These are phyloP conservation scores for Anticlea derivata DNA, from an alignment of 2,888 invertebrate species.

Conservation along the genomic window DNA sequence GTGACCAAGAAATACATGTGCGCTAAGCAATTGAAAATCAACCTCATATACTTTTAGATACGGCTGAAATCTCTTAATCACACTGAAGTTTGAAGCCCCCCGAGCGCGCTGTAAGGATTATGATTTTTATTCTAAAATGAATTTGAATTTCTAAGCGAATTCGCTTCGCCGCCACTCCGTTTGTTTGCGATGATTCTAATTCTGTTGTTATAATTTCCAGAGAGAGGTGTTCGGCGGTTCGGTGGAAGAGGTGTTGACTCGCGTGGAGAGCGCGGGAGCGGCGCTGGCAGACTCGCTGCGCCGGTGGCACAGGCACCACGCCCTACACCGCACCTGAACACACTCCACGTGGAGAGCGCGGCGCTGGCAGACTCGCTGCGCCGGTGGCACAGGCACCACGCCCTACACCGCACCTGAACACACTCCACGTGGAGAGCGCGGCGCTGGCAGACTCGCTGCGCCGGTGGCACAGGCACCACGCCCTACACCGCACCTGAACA, in stretches of 20 bases:
- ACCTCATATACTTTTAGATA: too few relatives aligned
- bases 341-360: constrained; percentile 52
- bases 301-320: constrained; percentile 44
- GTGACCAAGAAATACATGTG: too few relatives aligned
- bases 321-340: constrained; percentile 3
- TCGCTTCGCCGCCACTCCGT: too few relatives aligned
- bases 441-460: constrained; percentile 44
- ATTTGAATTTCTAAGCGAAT: too few relatives aligned
- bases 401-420: constrained; percentile 3
- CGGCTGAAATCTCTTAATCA: too few relatives aligned
- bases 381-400: constrained; percentile 44
- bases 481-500: constrained; percentile 3
- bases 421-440: constrained; percentile 52
- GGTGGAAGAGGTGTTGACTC: constrained; percentile 48
- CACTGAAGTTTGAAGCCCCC: too few relatives aligned
- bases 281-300: constrained; percentile 46
- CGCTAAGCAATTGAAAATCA: too few relatives aligned
- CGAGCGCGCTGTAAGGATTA: too few relatives aligned
- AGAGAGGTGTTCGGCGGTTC: constrained; percentile 38
- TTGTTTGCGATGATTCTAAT: too few relatives aligned
- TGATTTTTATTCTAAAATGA: too few relatives aligned
- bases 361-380: constrained; percentile 44
- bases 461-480: constrained; percentile 44
- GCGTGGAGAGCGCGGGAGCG: constrained; percentile 54
- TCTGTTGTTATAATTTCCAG: too few relatives aligned